These are phyloP conservation scores for Xenopus tropicalis DNA, from an alignment of 2,113 vertebrate genomes.

Conservation along the genomic window UCB_Xtro_10.0 CM004443.2:56824501-56825000, in stretches of 20 bases:
- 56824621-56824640: slow-evolving; percentile 72
- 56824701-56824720: slow-evolving; percentile 89
- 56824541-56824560: slow-evolving; percentile 41
- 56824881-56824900: slow-evolving; percentile 99
- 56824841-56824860: slow-evolving; percentile 76
- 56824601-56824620: slow-evolving; percentile 60
- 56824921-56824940: slow-evolving; percentile 99
- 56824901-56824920: slow-evolving; percentile 97
- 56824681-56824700: slow-evolving; percentile 72
- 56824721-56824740: slow-evolving; percentile 81
- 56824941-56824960: slow-evolving; percentile 90
- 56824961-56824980: slow-evolving; percentile 96
- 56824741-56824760: slow-evolving; percentile 86
- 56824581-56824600: slow-evolving; percentile 2
- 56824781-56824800: slow-evolving; percentile 77
- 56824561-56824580: slow-evolving; percentile 42
- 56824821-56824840: slow-evolving; percentile 93
- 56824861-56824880: slow-evolving; percentile 97
- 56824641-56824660: slow-evolving; percentile 72
- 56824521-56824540: slow-evolving; percentile 29
- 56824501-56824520: slow-evolving; percentile 15
- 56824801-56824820: slow-evolving; percentile 83
- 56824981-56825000: slow-evolving; percentile 70
- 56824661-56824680: slow-evolving; percentile 81
- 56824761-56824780: slow-evolving; percentile 86